Evolutionary conservation across 2,113 vertebrate genomes (phyloP), one percentile per base, ranked within the genome.

Genomic region (Typhlomys cinereus): DNA sequence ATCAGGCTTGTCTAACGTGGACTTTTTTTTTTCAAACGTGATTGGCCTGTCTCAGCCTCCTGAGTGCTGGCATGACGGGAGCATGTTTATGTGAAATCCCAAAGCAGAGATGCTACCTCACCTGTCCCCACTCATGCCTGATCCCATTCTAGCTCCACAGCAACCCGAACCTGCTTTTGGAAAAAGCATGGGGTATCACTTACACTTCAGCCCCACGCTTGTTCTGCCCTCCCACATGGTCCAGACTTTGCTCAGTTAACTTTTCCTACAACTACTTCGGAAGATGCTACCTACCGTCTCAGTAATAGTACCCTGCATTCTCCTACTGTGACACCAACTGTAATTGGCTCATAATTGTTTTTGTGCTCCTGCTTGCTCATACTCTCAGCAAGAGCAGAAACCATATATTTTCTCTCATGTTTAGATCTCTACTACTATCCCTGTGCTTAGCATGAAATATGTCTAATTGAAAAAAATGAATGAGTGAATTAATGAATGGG

Each of bases 401-500:
- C 4, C 29, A 31, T 11, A 14, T 27, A 10, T 70, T 89, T 88
- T 66, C 86, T 89, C 86, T 85, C 64, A 13, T 27, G 44, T 76
- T 69, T 62, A 41, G 21, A 25, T 84, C 67, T 69, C 57, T 25
- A 62, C 18, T 57, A 89, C 14, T 20, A 15, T 62, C 5, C 29
- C 48, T 9, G 12, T 54, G 36, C 31, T 46, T 75, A 46, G 62
- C 46, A 74, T 8, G 1, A 46, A 41, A 48, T 67, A 71, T 39
- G 18, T 88, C 64, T 73, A 69, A 66, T 12, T 46, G 25, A 78
- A 90, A 69, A 50, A 52, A 79, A 81, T 69, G 88, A 94, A 71
- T 67, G 67, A 91, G 9, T 76, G 79, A 79, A 91, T 90, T 78
- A 94, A 92, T 48, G 52, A 59, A 70, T 59, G 25, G 50, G 23